Conservation (phyloP, 2,797 vertebrate genomes). For the Gambelia wislizenii region DNA sequence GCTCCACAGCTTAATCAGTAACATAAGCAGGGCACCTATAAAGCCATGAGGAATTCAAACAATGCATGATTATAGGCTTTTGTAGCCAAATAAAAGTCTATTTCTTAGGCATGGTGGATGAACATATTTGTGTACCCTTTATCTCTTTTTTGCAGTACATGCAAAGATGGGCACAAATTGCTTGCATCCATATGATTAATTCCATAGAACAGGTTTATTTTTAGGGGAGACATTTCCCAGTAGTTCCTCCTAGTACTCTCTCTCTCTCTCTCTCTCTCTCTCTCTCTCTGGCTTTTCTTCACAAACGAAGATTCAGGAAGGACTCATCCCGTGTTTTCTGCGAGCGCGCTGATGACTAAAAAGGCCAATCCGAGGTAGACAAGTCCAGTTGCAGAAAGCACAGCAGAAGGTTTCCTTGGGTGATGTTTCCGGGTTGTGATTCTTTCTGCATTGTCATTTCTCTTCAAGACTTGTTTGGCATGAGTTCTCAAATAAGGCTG, state of each 20-base stretch:
- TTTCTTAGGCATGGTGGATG: slow-evolving; percentile 23
- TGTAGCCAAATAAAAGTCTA: slow-evolving; percentile 13
- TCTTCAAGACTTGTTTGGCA: too few relatives aligned
- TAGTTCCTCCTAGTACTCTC: slow-evolving; percentile 10
- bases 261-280: too few relatives aligned
- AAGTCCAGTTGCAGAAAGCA: too few relatives aligned
- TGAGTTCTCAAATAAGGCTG: too few relatives aligned
- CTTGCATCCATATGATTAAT: slow-evolving; percentile 35
- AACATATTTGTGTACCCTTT: slow-evolving; percentile 16
- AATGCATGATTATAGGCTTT: slow-evolving; percentile 29
- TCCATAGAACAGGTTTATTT: slow-evolving; percentile 7
- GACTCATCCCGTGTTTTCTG: too few relatives aligned
- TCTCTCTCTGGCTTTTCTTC: too few relatives aligned
- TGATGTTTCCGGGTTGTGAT: too few relatives aligned
- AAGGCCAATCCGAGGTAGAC: too few relatives aligned
- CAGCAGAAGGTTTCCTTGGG: too few relatives aligned
- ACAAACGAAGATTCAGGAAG: too few relatives aligned
- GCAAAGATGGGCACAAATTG: slow-evolving; percentile 34
- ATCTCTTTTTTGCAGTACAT: slow-evolving; percentile 30
- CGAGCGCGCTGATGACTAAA: too few relatives aligned
- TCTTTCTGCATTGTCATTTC: too few relatives aligned
- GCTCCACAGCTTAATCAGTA: slow-evolving; percentile 48
- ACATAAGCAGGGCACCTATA: slow-evolving; percentile 23
- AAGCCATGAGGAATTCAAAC: slow-evolving; percentile 36
- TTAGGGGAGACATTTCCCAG: slow-evolving; percentile 1